Conservation (phyloP, 2,113 vertebrate genomes). For the Oncorhynchus nerka region DNA sequence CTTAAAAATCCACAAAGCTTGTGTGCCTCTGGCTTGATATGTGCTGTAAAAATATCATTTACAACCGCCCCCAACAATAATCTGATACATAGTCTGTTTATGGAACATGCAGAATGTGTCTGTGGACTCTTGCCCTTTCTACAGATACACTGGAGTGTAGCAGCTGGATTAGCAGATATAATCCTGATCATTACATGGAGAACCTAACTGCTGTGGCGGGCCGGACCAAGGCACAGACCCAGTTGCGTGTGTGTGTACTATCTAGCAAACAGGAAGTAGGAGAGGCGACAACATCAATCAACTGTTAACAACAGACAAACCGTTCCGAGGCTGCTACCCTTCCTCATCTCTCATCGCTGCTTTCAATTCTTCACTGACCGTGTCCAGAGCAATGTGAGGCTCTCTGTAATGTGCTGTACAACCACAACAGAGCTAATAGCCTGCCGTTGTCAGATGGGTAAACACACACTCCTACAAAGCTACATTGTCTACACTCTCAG, state of each 20-base stretch:
- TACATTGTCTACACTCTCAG: too few relatives aligned
- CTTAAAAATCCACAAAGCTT: neutral
- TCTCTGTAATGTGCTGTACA: neutral
- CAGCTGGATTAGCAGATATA: slow-evolving; percentile 22
- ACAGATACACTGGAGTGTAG: slow-evolving; percentile 1
- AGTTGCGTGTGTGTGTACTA: neutral
- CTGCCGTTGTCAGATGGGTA: too few relatives aligned
- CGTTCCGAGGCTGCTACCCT: neutral
- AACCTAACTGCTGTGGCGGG: slow-evolving; percentile 2
- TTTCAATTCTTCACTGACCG: slow-evolving; percentile 5
- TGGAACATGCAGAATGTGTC: slow-evolving; percentile 14
- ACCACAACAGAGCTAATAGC: neutral
- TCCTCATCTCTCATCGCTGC: slow-evolving; percentile 14
- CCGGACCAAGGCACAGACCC: too few relatives aligned
- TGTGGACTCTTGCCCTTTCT: slow-evolving; percentile 19
- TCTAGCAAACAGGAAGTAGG: slow-evolving; percentile 17
- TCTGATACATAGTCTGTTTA: slow-evolving; percentile 10
- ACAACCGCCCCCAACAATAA: neutral
- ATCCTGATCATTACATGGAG: slow-evolving; percentile 33
- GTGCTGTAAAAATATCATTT: neutral
- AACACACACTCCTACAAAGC: too few relatives aligned
- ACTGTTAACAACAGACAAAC: slow-evolving; percentile 30
- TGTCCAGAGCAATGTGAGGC: neutral
- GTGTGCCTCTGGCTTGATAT: neutral
- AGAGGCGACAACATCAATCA: slow-evolving; percentile 30